Evolutionary conservation across 2,797 vertebrate genomes (phyloP).

Genomic region (Clangula hyemalis): DNA sequence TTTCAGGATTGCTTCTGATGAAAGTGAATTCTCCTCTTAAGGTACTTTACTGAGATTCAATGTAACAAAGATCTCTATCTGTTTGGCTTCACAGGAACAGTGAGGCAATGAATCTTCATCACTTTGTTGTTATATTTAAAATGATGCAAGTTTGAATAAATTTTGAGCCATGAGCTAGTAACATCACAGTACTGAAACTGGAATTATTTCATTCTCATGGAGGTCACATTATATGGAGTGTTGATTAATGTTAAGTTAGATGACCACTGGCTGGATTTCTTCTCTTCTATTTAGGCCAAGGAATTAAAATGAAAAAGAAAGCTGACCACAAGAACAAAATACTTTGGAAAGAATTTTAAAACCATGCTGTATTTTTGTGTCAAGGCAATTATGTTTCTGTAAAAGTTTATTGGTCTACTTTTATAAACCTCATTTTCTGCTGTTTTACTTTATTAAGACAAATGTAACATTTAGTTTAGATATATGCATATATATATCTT

Average conservation of each 20-base stretch:
- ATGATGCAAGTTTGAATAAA: neutral
- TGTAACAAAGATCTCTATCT: neutral
- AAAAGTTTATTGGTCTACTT: neutral
- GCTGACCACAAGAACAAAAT: neutral
- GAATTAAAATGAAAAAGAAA: neutral
- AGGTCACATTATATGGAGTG: neutral
- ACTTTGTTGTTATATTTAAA: neutral
- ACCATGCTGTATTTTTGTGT: neutral
- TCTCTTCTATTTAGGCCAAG: neutral
- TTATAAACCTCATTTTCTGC: neutral
- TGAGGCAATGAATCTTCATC: neutral
- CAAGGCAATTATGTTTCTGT: neutral
- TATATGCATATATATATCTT: too few relatives aligned
- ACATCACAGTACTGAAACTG: neutral
- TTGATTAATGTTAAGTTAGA: neutral
- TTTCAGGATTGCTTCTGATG: neutral
- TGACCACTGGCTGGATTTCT: neutral
- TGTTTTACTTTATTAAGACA: neutral
- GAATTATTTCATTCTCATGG: neutral
- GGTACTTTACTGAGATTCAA: neutral
- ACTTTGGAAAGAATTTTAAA: neutral
- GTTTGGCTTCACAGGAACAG: neutral
- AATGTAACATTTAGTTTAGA: neutral
- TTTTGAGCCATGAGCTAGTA: neutral
- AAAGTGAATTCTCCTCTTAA: neutral